Base-by-base conservation (phyloP, 37 sponge, comb jelly and placozoan species). In the Haliclona indistincta region DNA sequence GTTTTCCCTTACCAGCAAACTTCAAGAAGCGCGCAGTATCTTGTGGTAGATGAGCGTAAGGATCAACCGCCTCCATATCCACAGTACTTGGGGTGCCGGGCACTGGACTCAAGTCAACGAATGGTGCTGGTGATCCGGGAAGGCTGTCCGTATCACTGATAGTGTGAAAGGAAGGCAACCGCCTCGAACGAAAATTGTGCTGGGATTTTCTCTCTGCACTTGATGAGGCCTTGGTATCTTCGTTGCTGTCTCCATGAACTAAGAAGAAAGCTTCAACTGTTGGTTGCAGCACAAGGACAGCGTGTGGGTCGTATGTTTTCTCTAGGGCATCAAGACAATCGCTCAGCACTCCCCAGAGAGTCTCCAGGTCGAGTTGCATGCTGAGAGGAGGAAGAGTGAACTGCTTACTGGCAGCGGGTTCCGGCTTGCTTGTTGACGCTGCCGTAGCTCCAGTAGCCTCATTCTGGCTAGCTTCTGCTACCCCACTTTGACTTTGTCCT, bases 211-310 rank as follows among this genome's bases (percentile, higher is more conserved):
- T 11, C 6, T n/a, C 28, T 58, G 6, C 60, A 20, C 70, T 76
- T 28, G 33, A 33, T 0, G 74, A 6, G 30, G 51, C 25, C 13
- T 62, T 64, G 4, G 20, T 30, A 1, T 81, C 81, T 1, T 81
- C 82, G 6, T 19, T 75, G 22, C 34, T 17, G 33, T 81, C 83
- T 22, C 88, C 96, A 52, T 98, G 99, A 4, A 95, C 99, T 22
- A 92, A 74, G 79, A 98, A 98, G 92, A 98, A 98, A 15, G 96
- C 88, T 73, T 98, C 99, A 30, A 98, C 99, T 0, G 91, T 78
- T 20, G 96, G 84, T 56, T 98, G 96, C 39, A 98, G 81, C 10
- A 93, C 94, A 0, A 98, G 85, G 64, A 98, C 99, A 34, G 99
- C 99, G 64, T 98, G 96, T n/a, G 85, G 82, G 73, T 98, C 96